A percentile compares a stretch with the other conserved stretches of the same genome.
These are phyloP conservation scores for Aplysina aerophoba DNA, from an alignment of 37 sponge, comb jelly and placozoan species.

Conservation along the genomic window DNA sequence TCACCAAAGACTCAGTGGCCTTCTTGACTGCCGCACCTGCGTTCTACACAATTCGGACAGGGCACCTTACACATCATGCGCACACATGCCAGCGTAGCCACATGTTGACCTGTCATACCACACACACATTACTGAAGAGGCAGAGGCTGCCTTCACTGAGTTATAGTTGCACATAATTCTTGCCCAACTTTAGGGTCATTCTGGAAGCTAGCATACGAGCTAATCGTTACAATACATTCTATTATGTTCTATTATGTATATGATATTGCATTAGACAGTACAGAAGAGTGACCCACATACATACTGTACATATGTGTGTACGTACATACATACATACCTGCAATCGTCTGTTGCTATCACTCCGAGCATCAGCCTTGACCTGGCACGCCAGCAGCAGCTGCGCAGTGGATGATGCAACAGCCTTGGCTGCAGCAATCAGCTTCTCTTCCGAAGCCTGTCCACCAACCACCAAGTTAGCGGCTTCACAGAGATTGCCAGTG, in stretches of 20 bases:
- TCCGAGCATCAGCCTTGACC: slow-evolving; percentile 91
- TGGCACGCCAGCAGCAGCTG: slow-evolving; percentile 94
- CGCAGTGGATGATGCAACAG: slow-evolving; percentile 92
- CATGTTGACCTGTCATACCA: too few species aligned
- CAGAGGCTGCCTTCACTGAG: background rate
- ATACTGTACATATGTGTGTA: too few species aligned
- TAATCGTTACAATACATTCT: background rate
- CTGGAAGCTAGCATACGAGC: background rate
- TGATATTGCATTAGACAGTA: too few species aligned
- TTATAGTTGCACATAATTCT: background rate
- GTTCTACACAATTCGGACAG: slow-evolving; percentile 22
- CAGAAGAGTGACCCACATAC: too few species aligned
- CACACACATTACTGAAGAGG: background rate
- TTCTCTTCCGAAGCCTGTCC: slow-evolving; percentile 84
- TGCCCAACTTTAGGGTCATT: background rate
- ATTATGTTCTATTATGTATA: too few species aligned
- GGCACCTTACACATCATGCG: background rate
- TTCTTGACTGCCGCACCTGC: slow-evolving; percentile 94
- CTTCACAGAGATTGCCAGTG: slow-evolving; percentile 92
- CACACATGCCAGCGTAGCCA: background rate
- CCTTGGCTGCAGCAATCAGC: slow-evolving; percentile 92
- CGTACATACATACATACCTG: slow-evolving; percentile 64
- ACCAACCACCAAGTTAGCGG: slow-evolving; percentile 87
- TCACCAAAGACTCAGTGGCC: slow-evolving; percentile 89
- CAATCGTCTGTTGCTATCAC: slow-evolving; percentile 82